phyloP scores from a whole-genome alignment of 2,113 vertebrate genomes.

The Oriolus oriolus region DNA sequence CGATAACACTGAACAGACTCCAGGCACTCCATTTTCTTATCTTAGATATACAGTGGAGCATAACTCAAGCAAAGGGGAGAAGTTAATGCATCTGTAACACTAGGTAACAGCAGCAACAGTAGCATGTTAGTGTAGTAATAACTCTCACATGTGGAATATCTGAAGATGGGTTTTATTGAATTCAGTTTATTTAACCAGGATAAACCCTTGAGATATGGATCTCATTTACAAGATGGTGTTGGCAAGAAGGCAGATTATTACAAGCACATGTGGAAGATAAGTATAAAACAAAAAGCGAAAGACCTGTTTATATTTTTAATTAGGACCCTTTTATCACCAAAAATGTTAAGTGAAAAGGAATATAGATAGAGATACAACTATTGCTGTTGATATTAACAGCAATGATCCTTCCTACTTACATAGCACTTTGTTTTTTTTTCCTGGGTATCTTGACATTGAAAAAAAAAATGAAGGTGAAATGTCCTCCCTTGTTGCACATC shows the following conservation, averaged over 20 bases:
- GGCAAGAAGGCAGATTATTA: constrained; percentile 74
- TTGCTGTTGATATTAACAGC: not conserved
- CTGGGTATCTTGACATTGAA: not conserved
- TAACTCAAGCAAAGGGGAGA: constrained; percentile 74
- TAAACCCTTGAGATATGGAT: constrained; percentile 77
- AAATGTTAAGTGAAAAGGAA: constrained; percentile 30
- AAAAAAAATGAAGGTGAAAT: not conserved
- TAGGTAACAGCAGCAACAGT: constrained; percentile 79
- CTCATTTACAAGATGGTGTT: constrained; percentile 80
- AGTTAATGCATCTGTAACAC: constrained; percentile 68
- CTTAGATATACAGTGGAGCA: constrained; percentile 76
- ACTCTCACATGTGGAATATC: constrained; percentile 76
- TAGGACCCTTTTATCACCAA: constrained; percentile 21
- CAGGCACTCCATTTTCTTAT: constrained; percentile 77
- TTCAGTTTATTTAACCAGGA: constrained; percentile 79
- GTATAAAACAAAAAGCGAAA: constrained; percentile 62
- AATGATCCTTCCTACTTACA: not conserved
- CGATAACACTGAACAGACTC: constrained; percentile 77
- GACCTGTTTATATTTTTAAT: constrained; percentile 58
- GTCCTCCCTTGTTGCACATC: not conserved
- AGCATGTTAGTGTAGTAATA: constrained; percentile 76
- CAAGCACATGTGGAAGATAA: constrained; percentile 76
- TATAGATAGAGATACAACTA: not conserved
- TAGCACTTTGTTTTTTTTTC: not conserved
- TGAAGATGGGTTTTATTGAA: constrained; percentile 80